Percentiles rank a stretch among this genome's conserved stretches.
phyloP scores from a whole-genome alignment of 2,797 vertebrate genomes.

The Propithecus deckenii region DNA sequence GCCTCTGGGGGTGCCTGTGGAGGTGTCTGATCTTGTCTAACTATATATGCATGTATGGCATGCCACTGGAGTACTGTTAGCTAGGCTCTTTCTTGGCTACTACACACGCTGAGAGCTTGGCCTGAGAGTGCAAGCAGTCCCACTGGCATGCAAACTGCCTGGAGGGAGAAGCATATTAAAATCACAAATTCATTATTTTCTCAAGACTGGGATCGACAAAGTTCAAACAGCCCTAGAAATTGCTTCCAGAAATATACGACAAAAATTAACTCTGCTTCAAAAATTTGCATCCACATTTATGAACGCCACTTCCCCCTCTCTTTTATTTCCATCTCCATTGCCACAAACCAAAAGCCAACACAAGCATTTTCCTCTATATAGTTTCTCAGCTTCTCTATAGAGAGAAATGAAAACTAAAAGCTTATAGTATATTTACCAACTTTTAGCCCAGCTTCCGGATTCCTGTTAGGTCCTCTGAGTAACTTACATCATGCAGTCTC shows the following conservation, averaged over 20 bases:
- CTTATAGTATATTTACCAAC: not conserved
- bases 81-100: not conserved
- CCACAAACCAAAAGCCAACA: not conserved
- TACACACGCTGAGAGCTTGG: not conserved
- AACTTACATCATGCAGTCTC: not conserved
- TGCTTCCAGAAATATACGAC: slow-evolving; percentile 32
- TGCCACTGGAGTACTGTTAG: not conserved
- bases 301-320: not conserved
- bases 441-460: not conserved
- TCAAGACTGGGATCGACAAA: slow-evolving; percentile 7
- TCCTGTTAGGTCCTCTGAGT: not conserved
- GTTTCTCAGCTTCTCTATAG: not conserved
- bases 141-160: not conserved
- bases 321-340: not conserved
- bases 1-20: not conserved
- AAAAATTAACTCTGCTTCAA: slow-evolving; percentile 44
- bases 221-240: slow-evolving; percentile 41
- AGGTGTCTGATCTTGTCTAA: not conserved
- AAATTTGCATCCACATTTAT: not conserved
- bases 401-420: not conserved
- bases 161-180: slow-evolving; percentile 22
- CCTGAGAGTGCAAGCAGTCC: not conserved
- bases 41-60: too few relatives aligned
- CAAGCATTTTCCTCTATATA: not conserved
- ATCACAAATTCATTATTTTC: slow-evolving; percentile 58